These are phyloP conservation scores for Polydrusus tereticollis DNA, from an alignment of 2,888 invertebrate genomes.

Conservation along the genomic window DNA sequence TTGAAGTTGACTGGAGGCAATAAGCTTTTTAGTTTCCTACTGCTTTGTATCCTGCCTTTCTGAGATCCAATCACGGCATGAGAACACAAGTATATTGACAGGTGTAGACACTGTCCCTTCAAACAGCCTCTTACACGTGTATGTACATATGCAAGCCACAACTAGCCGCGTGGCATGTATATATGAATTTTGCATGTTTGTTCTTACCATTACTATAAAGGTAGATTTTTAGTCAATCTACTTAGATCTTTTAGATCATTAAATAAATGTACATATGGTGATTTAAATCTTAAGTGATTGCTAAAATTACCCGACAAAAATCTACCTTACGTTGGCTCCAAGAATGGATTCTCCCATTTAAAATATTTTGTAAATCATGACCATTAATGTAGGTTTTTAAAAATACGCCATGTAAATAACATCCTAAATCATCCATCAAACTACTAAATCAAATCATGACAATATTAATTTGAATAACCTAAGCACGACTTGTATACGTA, in stretches of 20 bases:
- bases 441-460: background rate
- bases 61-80: conserved; percentile 62
- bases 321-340: conserved; percentile 44
- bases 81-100: conserved; percentile 64
- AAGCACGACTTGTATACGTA: background rate
- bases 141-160: conserved; percentile 65
- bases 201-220: conserved; percentile 40
- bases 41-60: conserved; percentile 41
- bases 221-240: conserved; percentile 29
- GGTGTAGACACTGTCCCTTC: conserved; percentile 28
- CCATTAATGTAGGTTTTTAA: conserved; percentile 11
- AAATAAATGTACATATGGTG: background rate
- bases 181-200: conserved; percentile 60
- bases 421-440: background rate
- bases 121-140: conserved; percentile 62
- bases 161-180: conserved; percentile 63
- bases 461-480: background rate
- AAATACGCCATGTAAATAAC: conserved; percentile 5
- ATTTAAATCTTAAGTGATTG: background rate
- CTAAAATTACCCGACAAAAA: conserved; percentile 10
- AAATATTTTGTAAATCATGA: conserved; percentile 9
- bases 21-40: conserved; percentile 63
- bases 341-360: conserved; percentile 46
- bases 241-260: background rate
- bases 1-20: conserved; percentile 58